These are phyloP conservation scores for Drosophila maculinotata DNA, from an alignment of 2,888 invertebrate species.

Conservation along the genomic window DNA sequence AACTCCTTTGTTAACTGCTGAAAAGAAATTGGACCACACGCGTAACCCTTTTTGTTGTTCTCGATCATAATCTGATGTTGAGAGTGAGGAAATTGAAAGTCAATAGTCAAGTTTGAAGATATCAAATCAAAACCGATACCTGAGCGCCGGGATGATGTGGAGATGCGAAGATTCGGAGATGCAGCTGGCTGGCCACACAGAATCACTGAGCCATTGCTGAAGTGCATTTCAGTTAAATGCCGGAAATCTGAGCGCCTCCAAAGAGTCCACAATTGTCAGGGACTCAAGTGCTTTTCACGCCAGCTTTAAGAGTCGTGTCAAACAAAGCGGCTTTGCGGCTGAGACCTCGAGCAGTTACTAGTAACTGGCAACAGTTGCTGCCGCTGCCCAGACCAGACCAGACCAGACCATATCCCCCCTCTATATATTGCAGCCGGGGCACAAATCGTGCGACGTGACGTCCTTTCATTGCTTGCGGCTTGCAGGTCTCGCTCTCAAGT, in stretches of 20 bases:
- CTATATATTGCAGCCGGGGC: background rate
- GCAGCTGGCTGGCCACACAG: constrained; percentile 26
- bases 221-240: constrained; percentile 58
- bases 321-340: constrained; percentile 68
- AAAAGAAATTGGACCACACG: constrained; percentile 49
- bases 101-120: constrained; percentile 30
- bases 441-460: constrained; percentile 55
- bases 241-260: constrained; percentile 57
- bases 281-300: constrained; percentile 75
- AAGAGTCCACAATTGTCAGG: constrained; percentile 54
- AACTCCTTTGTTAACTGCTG: constrained; percentile 10
- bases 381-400: background rate
- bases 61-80: constrained; percentile 26
- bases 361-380: constrained; percentile 1
- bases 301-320: constrained; percentile 52
- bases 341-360: constrained; percentile 7
- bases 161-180: constrained; percentile 17
- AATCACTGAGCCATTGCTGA: constrained; percentile 30
- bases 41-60: constrained; percentile 22
- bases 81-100: constrained; percentile 36
- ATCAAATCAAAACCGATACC: constrained; percentile 27
- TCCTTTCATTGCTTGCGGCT: constrained; percentile 57
- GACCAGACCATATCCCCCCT: background rate
- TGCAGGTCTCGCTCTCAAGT: constrained; percentile 59
- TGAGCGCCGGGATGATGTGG: constrained; percentile 16